These are phyloP conservation scores for Cantharis rufa DNA, from an alignment of 2,888 invertebrate genomes.

Conservation along the genomic window DNA sequence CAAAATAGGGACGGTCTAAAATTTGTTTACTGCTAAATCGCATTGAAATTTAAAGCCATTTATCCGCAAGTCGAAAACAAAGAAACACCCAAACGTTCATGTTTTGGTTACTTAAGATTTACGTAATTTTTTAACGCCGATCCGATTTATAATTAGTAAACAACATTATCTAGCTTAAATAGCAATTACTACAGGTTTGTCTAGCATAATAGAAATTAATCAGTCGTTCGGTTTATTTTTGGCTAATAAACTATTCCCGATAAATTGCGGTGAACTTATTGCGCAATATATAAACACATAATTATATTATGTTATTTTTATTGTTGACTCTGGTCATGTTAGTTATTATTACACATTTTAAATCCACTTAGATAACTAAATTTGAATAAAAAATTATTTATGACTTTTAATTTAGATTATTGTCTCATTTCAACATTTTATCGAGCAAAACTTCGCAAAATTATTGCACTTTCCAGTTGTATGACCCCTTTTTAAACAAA, in stretches of 20 bases:
- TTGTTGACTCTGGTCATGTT: slow-evolving; percentile 15
- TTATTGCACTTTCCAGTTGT: not conserved
- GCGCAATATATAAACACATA: not conserved
- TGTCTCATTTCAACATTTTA: not conserved
- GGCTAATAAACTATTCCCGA: not conserved
- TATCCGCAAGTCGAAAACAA: slow-evolving; percentile 1
- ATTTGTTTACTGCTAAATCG: slow-evolving; percentile 31
- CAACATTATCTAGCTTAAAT: not conserved
- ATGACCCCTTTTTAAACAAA: not conserved
- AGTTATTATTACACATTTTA: slow-evolving; percentile 7
- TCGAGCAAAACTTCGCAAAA: not conserved
- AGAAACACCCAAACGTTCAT: not conserved
- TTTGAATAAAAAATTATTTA: slow-evolving; percentile 2
- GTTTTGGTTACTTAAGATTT: not conserved
- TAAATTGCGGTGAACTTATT: slow-evolving; percentile 1
- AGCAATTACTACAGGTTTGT: not conserved
- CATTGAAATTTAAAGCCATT: slow-evolving; percentile 14
- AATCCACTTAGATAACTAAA: slow-evolving; percentile 9
- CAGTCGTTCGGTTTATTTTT: not conserved
- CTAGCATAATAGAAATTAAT: not conserved
- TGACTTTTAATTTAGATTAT: not conserved
- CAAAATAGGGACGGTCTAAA: slow-evolving; percentile 27
- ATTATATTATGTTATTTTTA: not conserved
- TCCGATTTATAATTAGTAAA: not conserved
- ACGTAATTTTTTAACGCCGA: not conserved